Evolutionary conservation across 92 coral and sea anemone species (phyloP), one percentile per base, ranked within the genome.

Genomic region (Diadumene lineata): DNA sequence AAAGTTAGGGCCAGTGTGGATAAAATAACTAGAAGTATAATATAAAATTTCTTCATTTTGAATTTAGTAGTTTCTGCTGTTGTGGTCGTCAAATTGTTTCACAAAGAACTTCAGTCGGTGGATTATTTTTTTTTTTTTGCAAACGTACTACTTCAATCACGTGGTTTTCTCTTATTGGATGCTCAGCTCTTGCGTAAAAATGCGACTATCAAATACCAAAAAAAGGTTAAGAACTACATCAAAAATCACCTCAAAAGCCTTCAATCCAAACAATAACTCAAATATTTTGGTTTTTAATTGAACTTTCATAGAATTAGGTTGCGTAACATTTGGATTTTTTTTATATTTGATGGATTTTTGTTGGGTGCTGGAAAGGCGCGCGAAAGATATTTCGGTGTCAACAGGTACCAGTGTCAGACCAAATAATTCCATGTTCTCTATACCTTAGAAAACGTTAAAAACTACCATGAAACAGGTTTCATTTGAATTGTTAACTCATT

Each of bases 391-490:
- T 15, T 53, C 7, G 65, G 7, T 7, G 13, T 27, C 7, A n/a
- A 60, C 65, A 22, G 65, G 65, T 60, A 60, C 65, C 65, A 10
- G 65, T 23, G 24, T 10, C 26, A 60, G 65, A 60, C 65, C 7
- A 60, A 60, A 60, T 60, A 60, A 2, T 7, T 15, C 19, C 2
- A 6, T 15, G 19, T 53, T 4, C 19, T 15, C 24, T 16, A 9
- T 53, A 53, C 19, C 4, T 53, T 53, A 13, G 18, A 3, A 53
- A 53, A 53, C 31, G 30, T 60, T 27, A 60, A 23, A 22, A 53
- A 32, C 31, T 60, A 26, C 29, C 13, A 27, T 23, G 17, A 7
- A 60, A 13, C 30, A 60, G 65, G 32, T 23, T 1, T 6, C 17
- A 4, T 27, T 23, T 23, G 8, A 22, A 27, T 23, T 60, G 65